Percentiles rank a stretch among this genome's conserved stretches.
phyloP scores from a whole-genome alignment of 2,797 vertebrate genomes.

The Bovichtus diacanthus region DNA sequence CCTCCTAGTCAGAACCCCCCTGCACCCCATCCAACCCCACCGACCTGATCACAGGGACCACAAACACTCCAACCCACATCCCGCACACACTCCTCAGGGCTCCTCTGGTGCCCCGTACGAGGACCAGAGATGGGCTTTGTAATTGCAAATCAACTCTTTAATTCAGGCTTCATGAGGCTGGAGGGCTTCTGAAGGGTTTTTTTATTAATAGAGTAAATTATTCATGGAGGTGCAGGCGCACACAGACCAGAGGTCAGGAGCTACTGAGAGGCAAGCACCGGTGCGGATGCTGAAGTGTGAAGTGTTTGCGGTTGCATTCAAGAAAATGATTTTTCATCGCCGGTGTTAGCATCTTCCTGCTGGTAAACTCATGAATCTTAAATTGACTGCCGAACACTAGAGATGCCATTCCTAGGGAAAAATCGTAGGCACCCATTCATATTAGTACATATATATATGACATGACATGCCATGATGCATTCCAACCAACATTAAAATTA shows the following conservation, averaged over 20 bases:
- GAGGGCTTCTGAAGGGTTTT: slow-evolving; percentile 79
- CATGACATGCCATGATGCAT: background rate
- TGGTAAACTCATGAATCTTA: slow-evolving; percentile 69
- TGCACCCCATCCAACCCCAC: background rate
- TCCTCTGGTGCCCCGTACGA: slow-evolving; percentile 62
- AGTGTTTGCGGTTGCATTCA: slow-evolving; percentile 54
- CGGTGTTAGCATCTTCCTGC: slow-evolving; percentile 30
- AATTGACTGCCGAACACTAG: slow-evolving; percentile 38
- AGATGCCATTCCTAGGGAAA: slow-evolving; percentile 11
- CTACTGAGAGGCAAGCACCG: slow-evolving; percentile 58
- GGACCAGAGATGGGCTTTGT: slow-evolving; percentile 70
- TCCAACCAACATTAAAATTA: background rate
- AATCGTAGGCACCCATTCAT: slow-evolving; percentile 1
- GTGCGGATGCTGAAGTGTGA: slow-evolving; percentile 51
- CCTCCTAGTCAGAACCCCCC: slow-evolving; percentile 11
- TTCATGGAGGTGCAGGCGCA: slow-evolving; percentile 79
- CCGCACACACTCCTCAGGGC: slow-evolving; percentile 49
- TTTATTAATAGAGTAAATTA: slow-evolving; percentile 84
- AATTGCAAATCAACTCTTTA: slow-evolving; percentile 87
- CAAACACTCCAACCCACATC: slow-evolving; percentile 44
- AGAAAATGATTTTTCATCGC: slow-evolving; percentile 59
- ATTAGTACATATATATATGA: background rate
- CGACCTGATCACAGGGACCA: slow-evolving; percentile 38
- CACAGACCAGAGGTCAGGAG: slow-evolving; percentile 68
- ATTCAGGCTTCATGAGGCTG: slow-evolving; percentile 81